Conservation (phyloP, 2,113 vertebrate genomes). For the Cathartes aura region DNA sequence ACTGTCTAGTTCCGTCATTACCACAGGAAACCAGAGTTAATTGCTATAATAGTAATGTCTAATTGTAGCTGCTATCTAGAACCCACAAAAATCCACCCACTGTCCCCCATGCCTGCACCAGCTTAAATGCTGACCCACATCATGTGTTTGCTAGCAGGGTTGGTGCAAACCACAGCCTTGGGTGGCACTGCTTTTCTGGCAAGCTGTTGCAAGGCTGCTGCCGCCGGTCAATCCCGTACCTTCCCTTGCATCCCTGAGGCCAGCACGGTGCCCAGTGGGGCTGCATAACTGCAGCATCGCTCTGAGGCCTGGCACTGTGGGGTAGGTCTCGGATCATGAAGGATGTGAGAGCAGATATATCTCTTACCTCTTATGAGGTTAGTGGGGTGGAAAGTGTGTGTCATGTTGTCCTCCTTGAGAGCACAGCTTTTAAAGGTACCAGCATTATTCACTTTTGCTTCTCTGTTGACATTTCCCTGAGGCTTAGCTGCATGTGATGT, state of each 20-base stretch:
- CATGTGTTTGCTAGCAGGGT: background rate
- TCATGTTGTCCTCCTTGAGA: background rate
- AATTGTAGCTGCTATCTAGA: background rate
- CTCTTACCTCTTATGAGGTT: background rate
- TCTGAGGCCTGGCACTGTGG: background rate
- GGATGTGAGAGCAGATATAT: background rate
- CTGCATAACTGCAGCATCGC: rapidly evolving
- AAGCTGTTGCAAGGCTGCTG: background rate
- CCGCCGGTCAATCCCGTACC: background rate
- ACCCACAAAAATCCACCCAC: background rate
- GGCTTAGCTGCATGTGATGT: background rate
- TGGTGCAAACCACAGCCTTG: background rate
- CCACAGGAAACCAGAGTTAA: background rate
- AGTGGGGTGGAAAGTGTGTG: background rate
- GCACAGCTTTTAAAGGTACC: background rate
- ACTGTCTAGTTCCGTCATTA: background rate
- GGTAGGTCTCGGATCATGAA: background rate
- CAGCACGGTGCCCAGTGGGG: rapidly evolving
- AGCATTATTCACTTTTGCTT: background rate
- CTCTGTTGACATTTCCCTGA: background rate
- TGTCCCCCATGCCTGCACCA: background rate
- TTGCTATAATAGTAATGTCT: background rate
- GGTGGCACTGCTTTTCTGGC: background rate
- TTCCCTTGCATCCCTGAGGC: background rate
- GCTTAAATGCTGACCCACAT: background rate